Conservation (phyloP, 2,797 vertebrate species). For the Channallabes apus region DNA sequence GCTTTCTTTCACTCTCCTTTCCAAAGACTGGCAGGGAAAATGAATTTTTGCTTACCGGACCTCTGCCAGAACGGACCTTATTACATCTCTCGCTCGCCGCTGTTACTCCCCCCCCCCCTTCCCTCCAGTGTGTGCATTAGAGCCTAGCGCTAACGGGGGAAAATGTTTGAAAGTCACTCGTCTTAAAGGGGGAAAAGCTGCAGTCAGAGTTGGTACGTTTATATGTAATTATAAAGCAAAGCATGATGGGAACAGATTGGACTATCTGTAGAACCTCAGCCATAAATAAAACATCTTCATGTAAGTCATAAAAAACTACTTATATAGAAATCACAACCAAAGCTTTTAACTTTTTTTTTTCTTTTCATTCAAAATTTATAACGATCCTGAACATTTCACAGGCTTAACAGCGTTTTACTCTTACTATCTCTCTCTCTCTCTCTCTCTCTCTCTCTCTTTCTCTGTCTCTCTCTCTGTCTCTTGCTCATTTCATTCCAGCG, state of each 20-base stretch:
- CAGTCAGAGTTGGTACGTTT: background rate
- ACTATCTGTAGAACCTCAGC: background rate
- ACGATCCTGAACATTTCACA: background rate
- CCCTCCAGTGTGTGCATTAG: background rate
- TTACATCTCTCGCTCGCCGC: background rate
- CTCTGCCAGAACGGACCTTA: background rate
- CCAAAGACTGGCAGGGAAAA: background rate
- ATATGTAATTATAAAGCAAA: background rate
- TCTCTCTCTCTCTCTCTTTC: background rate
- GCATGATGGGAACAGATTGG: background rate
- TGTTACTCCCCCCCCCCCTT: background rate
- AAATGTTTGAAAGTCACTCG: background rate
- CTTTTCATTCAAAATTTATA: background rate
- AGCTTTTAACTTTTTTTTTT: too few species aligned
- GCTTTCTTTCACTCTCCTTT: background rate
- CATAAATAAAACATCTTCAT: background rate
- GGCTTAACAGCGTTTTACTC: background rate
- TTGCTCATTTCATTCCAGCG: background rate
- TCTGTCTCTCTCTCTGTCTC: background rate
- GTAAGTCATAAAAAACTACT: background rate
- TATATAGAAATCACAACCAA: background rate
- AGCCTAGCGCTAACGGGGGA: background rate
- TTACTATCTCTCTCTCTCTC: background rate
- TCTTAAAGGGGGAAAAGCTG: background rate
- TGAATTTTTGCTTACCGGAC: background rate